A percentile compares a stretch with the other conserved stretches of the same genome.
These are phyloP conservation scores for Vanacampus margaritifer DNA, from an alignment of 2,113 vertebrate genomes.

Conservation along the genomic window DNA sequence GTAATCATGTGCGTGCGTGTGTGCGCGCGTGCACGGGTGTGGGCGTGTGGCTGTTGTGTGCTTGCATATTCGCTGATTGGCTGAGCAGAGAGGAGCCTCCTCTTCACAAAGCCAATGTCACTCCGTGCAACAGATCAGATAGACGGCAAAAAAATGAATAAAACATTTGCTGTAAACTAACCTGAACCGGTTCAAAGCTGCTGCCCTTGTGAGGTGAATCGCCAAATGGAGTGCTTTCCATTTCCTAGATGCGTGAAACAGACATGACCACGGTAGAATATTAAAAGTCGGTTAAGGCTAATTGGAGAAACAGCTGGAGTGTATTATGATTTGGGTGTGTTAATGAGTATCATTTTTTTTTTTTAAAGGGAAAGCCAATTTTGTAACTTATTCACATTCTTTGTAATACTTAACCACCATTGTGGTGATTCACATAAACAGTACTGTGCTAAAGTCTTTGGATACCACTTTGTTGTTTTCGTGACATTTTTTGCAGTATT, in stretches of 20 bases:
- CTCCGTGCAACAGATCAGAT: conserved; percentile 39
- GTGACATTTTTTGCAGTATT: neutral
- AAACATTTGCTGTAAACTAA: conserved; percentile 35
- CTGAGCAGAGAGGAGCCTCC: conserved; percentile 59
- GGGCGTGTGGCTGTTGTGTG: conserved; percentile 1
- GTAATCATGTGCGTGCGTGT: no score
- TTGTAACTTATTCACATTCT: neutral
- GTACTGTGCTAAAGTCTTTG: neutral
- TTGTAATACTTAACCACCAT: neutral
- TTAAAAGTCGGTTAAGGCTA: neutral
- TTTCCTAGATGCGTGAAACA: neutral
- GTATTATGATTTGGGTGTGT: neutral
- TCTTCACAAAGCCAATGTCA: conserved; percentile 42
- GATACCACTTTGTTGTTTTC: neutral
- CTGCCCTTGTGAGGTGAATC: neutral
- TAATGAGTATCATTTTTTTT: neutral
- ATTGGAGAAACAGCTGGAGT: neutral
- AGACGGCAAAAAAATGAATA: neutral
- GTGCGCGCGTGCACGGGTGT: neutral
- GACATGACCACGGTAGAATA: neutral
- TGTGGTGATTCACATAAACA: neutral
- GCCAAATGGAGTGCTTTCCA: conserved; percentile 15
- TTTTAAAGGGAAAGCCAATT: neutral
- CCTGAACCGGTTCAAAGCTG: conserved; percentile 49
- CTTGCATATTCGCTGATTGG: conserved; percentile 44